Conservation (phyloP, 2,113 vertebrate genomes). For the Marcusenius ussheri region DNA sequence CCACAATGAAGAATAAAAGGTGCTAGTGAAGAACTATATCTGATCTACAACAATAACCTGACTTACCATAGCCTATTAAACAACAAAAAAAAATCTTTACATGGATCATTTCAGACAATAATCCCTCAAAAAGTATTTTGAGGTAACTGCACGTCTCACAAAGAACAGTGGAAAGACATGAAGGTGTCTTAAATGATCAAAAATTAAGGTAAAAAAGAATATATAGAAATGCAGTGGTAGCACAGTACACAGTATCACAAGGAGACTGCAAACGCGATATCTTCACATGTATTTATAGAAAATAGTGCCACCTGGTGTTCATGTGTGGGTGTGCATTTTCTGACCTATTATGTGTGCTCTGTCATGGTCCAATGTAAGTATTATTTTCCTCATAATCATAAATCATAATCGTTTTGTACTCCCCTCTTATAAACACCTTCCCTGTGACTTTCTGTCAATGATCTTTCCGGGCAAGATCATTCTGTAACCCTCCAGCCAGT, state of each 20-base stretch:
- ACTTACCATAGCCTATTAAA: neutral
- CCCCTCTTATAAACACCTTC: neutral
- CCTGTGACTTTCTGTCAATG: neutral
- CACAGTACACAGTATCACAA: no score
- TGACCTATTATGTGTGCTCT: neutral
- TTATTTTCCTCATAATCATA: conserved; percentile 5
- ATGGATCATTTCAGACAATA: neutral
- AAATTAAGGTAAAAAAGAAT: no score
- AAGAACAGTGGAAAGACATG: neutral
- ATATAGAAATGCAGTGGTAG: no score
- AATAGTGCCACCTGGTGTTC: conserved; percentile 21
- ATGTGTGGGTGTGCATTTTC: neutral
- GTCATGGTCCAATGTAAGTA: neutral
- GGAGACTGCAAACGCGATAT: no score
- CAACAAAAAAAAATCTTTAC: neutral
- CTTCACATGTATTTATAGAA: neutral
- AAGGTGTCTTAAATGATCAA: neutral
- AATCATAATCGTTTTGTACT: neutral
- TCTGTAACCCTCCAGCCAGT: neutral
- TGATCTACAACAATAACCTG: neutral
- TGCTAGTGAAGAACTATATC: neutral
- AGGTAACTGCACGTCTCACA: neutral
- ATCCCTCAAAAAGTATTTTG: neutral
- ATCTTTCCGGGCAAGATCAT: neutral
- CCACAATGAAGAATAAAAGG: neutral